Base-by-base conservation (phyloP, 1,140 invertebrate species). In the Drosophila jambulina region DNA sequence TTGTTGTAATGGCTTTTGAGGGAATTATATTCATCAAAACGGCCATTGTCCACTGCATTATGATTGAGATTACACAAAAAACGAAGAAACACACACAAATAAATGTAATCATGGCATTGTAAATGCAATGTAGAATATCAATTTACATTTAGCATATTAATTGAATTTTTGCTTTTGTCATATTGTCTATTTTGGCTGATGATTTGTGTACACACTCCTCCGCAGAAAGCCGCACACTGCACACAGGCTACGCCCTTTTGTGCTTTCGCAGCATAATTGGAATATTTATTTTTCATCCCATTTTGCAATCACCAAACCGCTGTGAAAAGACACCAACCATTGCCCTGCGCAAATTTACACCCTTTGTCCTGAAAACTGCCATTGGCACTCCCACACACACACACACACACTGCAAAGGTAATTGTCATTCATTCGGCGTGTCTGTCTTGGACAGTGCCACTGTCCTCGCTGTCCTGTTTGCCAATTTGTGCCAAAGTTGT, bases 71-170 rank as follows among this genome's bases (percentile, higher is more conserved):
- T 45, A 85, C 17, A 13, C 32, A 45, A 58, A 57, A 70, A 43
- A 6, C 29, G n/a, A 17, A 17, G 45, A 69, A 77, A 77, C 70
- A 76, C 61, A 62, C 45, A 75, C 67, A 65, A 65, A 65, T 40
- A 72, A 34, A 15, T 59, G 69, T 72, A 72, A 72, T 71, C 69
- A 71, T 42, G 19, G 51, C 60, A 75, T 64, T 82, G 59, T 75
- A 63, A 78, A 88, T 78, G 77, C 58, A 67, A 59, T 45, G 63
- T 40, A 45, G 48, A 78, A 88, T 90, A 84, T 90, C 85, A 88
- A 88, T 88, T 88, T 90, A 85, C 85, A 85, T 85, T 88, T 76
- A 75, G 85, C 78, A 85, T 90, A 84, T 90, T 88, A 88, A 88
- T 90, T 90, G 85, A 78, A 85, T 88, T 88, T 88, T 84, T 90